Evolutionary conservation across 1,140 invertebrate species (phyloP), one percentile per base, ranked within the genome.

Genomic region (Oreohelix idahoensis): DNA sequence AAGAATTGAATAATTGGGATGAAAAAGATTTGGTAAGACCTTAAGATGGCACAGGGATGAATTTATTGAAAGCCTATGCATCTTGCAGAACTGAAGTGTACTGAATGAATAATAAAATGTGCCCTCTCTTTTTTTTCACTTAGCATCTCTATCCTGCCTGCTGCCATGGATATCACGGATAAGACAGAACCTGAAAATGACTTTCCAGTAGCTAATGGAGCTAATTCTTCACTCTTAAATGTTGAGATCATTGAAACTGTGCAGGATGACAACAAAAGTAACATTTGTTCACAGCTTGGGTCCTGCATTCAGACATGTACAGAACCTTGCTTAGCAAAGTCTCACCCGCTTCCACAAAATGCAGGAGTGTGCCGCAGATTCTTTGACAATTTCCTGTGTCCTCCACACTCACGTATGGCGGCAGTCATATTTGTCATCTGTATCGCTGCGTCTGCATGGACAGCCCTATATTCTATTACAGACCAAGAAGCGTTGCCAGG

Each of bases 371-470:
- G 51, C 35, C 70, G 90, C 39, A 87, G 85, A 75, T 83, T 90
- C 8, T 86, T 87, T 66, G 88, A 88, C 79, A 85, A 88, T 11
- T 87, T 92, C 45, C 76, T 91, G 80, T 92, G 92, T 84, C 92
- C 92, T 36, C 92, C 92, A n/a, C 91, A 92, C 87, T 90, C 90
- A 5, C 87, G 86, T 49, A 38, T 92, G 20, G 91, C 88, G 1
- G 86, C 84, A 38, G 86, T 88, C 42, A 75, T 92, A 36, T 87
- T 89, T 70, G 53, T 90, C 1, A 49, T 90, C 5, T 71, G 88
- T 26, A 92, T 95, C 32, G 97, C 95, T 95, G 94, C 95, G 76
- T 93, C 95, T 15, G 97, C 95, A 92, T 97, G 95, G 93, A 94
- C 94, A 38, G 93, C 97, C 96, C 92, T 96, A 63, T 96, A 95